A percentile compares a stretch with the other conserved stretches of the same genome.
These are phyloP conservation scores for Athrips mouffetella DNA, from an alignment of 2,888 invertebrate species.

Conservation along the genomic window DNA sequence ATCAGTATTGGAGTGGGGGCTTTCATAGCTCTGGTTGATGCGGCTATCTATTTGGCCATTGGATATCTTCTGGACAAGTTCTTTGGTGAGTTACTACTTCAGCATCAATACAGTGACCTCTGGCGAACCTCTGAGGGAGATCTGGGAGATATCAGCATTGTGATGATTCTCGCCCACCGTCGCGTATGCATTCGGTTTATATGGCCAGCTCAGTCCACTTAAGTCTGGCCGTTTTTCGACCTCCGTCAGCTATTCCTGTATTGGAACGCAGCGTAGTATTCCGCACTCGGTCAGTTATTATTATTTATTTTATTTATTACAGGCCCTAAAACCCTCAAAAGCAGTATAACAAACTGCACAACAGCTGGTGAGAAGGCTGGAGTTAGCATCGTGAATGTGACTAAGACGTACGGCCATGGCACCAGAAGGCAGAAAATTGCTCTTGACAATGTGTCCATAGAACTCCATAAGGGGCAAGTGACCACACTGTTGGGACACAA, in stretches of 20 bases:
- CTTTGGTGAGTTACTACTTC: slow-evolving; percentile 47
- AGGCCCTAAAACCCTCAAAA: slow-evolving; percentile 53
- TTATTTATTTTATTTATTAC: not conserved
- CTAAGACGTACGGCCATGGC: slow-evolving; percentile 80
- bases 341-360: slow-evolving; percentile 43
- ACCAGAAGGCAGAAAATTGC: slow-evolving; percentile 73
- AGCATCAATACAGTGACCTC: slow-evolving; percentile 72
- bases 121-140: slow-evolving; percentile 79
- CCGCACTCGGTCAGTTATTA: not conserved
- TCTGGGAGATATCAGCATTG: slow-evolving; percentile 81
- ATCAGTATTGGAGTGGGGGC: slow-evolving; percentile 81
- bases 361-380: slow-evolving; percentile 77
- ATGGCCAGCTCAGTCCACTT: too few species aligned
- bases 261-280: too few species aligned
- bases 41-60: slow-evolving; percentile 73
- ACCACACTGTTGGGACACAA: slow-evolving; percentile 93
- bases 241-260: not conserved
- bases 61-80: slow-evolving; percentile 74
- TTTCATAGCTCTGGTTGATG: slow-evolving; percentile 84
- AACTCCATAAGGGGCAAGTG: slow-evolving; percentile 90
- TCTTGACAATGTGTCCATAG: slow-evolving; percentile 85
- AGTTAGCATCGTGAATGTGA: slow-evolving; percentile 84
- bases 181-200: too few species aligned
- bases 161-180: not conserved
- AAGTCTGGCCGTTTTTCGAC: too few species aligned